Conservation (phyloP, 2,797 vertebrate species). For the Anomalospiza imberbis region DNA sequence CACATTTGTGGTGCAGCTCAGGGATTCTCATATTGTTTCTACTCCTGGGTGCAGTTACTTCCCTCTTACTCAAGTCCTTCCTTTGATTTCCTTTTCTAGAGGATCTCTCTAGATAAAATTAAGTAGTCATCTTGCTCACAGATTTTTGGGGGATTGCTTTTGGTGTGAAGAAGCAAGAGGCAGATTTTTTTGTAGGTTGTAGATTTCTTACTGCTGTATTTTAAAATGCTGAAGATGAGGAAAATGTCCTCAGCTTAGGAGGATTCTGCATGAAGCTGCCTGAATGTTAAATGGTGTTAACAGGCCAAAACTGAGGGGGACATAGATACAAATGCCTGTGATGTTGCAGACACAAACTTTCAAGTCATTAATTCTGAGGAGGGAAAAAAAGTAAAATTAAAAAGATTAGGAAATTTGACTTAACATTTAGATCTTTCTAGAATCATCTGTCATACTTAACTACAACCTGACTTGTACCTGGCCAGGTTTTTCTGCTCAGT, state of each 20-base stretch:
- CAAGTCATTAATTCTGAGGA: background rate
- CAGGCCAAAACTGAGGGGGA: background rate
- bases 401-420: background rate
- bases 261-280: background rate
- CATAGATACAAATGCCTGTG: background rate
- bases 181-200: background rate
- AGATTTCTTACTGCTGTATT: background rate
- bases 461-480: accelerated
- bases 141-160: background rate
- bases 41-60: background rate
- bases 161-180: background rate
- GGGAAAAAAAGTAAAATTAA: accelerated
- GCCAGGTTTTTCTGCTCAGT: background rate
- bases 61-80: background rate
- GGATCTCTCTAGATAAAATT: background rate
- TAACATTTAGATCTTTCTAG: background rate
- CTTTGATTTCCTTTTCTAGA: background rate
- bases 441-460: accelerated
- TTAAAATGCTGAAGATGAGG: background rate
- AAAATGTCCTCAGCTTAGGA: background rate
- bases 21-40: background rate
- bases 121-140: background rate
- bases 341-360: background rate
- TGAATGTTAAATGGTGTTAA: background rate
- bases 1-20: background rate